Evolutionary conservation across 2,113 vertebrate genomes (phyloP), one percentile per base, ranked within the genome.

Genomic region (Podarcis raffonei): DNA sequence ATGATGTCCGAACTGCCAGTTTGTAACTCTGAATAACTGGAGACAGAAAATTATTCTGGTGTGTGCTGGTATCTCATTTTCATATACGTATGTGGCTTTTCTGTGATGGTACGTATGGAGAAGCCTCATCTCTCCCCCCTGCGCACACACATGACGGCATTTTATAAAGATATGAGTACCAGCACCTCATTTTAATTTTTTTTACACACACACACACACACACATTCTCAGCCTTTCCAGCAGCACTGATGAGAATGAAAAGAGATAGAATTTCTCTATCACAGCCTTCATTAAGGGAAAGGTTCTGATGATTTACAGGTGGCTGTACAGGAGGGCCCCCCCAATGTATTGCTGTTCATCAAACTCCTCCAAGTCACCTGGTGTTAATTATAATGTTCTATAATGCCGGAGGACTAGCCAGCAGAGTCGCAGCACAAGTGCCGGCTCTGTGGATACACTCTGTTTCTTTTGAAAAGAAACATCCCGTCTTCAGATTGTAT

Each of bases 311-410:
- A 89, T 93, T 95, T 88, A 90, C 53, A 93, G 90, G 69, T 81
- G 80, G 83, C 35, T 92, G 5, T 82, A 11, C 37, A 89, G 83
- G 30, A 93, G 91, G 89, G 81, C 93, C 65, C 66, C 90, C n/a
- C 57, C 39, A 37, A n/a, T 59, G 3, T 35, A 71, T 93, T 84
- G 89, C 80, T 89, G 80, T 84, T 90, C 87, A 48, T 78, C 75
- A 48, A 90, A 62, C 74, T 72, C 72, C 93, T 90, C 86, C 85
- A 88, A 86, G 66, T 86, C 94, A 93, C 93, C 93, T 96, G 94
- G 81, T 94, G 69, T 94, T 93, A 93, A 94, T 95, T 95, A 94
- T 93, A 91, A 91, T 81, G 90, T 94, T 87, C 90, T 92, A 94
- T 92, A 22, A 39, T 5, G 71, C 84, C 81, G 85, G 90, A 74